Evolutionary conservation across 2,113 vertebrate species (phyloP).

Genomic region (Bolborhynchus lineola): DNA sequence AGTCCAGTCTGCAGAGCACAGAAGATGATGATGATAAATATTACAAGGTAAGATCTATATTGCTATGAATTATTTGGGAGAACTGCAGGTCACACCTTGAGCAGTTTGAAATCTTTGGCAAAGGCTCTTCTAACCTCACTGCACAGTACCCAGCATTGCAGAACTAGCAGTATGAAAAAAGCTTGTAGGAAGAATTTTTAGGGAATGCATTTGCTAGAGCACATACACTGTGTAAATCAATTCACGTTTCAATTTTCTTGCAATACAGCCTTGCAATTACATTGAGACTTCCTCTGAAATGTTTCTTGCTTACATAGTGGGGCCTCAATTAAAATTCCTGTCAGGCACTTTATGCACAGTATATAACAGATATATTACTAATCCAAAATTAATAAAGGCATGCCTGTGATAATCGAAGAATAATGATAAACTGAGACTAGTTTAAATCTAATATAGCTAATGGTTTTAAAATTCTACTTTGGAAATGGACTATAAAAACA

Average conservation of each 20-base stretch:
- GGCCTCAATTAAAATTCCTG: not conserved
- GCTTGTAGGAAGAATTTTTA: not conserved
- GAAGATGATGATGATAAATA: conserved; percentile 59
- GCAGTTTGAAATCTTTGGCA: not conserved
- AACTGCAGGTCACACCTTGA: not conserved
- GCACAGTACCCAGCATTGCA: not conserved
- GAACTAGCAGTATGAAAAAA: not conserved
- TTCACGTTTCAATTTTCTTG: not conserved
- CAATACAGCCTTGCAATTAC: not conserved
- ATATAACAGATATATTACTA: conserved; percentile 4
- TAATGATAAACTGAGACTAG: conserved; percentile 21
- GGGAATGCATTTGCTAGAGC: not conserved
- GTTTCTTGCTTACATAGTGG: not conserved
- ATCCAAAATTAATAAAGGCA: conserved; percentile 38
- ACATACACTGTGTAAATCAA: not conserved
- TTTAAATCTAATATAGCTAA: conserved; percentile 41
- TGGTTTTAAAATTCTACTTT: conserved; percentile 27
- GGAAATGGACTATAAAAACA: conserved; percentile 47
- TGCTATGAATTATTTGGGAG: not conserved
- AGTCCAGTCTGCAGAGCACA: conserved; percentile 42
- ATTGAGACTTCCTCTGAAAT: not conserved
- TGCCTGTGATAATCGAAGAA: conserved; percentile 18
- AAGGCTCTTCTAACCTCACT: not conserved
- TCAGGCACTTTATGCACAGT: not conserved
- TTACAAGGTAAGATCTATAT: conserved; percentile 63